Evolutionary conservation across 2,888 invertebrate species (phyloP).

Genomic region (Smittia sp.): DNA sequence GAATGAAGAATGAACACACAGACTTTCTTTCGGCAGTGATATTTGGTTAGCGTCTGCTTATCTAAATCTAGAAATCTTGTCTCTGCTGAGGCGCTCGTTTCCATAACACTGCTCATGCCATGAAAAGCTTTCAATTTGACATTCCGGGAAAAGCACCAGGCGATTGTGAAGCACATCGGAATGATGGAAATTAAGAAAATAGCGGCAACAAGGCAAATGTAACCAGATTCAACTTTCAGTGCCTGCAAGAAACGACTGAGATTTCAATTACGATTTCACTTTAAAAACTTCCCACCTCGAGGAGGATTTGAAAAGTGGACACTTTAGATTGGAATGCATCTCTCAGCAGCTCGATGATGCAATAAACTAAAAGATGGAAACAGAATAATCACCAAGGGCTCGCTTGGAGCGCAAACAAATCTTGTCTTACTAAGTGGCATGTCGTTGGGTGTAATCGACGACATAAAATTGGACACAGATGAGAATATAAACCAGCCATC

Average conservation of each 20-base stretch:
- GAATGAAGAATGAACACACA: constrained; percentile 42
- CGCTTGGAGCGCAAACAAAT: neutral
- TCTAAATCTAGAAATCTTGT: neutral
- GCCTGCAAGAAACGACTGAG: constrained; percentile 56
- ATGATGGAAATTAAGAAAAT: constrained; percentile 64
- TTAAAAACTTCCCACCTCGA: constrained; percentile 34
- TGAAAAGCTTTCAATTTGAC: constrained; percentile 46
- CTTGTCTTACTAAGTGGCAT: constrained; percentile 50
- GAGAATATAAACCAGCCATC: constrained; percentile 52
- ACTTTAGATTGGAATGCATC: constrained; percentile 51
- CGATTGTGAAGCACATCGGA: constrained; percentile 62
- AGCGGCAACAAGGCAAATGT: constrained; percentile 62
- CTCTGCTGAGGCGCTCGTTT: neutral
- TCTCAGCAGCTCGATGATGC: constrained; percentile 47
- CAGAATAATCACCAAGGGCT: neutral
- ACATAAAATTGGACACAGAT: constrained; percentile 53
- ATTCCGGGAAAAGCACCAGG: constrained; percentile 52
- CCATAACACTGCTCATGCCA: constrained; percentile 11
- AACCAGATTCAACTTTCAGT: constrained; percentile 67
- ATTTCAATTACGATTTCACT: neutral
- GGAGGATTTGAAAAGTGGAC: constrained; percentile 40
- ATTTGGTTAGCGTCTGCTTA: constrained; percentile 11
- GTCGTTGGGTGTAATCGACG: constrained; percentile 54
- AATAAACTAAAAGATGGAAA: constrained; percentile 41
- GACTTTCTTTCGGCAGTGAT: constrained; percentile 41